These are phyloP conservation scores for Stegophylla sp. DNA, from an alignment of 2,888 invertebrate genomes.

Conservation along the genomic window DNA sequence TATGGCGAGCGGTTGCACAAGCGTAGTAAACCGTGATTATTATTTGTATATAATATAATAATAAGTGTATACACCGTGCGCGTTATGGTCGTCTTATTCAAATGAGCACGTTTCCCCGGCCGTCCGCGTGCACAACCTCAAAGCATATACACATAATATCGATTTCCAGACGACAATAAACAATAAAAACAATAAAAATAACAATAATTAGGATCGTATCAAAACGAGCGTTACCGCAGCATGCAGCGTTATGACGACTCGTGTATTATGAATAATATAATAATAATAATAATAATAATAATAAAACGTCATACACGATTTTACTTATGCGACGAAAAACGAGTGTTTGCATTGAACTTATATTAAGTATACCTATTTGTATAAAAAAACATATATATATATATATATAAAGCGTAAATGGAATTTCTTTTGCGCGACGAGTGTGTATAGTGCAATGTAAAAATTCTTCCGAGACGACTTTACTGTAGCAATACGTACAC, in stretches of 20 bases:
- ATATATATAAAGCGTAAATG: too few relatives aligned
- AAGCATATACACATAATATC: background rate
- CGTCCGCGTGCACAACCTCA: background rate
- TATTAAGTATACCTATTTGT: background rate
- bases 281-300: background rate
- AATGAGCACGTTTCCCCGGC: background rate
- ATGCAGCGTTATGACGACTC: background rate
- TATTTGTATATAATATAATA: background rate
- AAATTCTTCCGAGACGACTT: background rate
- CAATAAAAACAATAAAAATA: background rate
- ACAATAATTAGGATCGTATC: background rate
- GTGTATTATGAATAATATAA: background rate
- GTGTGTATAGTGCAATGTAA: background rate
- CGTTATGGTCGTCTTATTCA: background rate
- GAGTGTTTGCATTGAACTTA: background rate
- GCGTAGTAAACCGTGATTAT: background rate
- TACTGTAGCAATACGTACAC: background rate
- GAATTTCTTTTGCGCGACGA: constrained; percentile 10
- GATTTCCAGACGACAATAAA: background rate
- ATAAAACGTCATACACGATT: constrained; percentile 20
- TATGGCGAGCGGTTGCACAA: too few relatives aligned
- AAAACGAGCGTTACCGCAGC: background rate
- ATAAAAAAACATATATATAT: too few relatives aligned
- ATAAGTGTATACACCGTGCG: background rate
- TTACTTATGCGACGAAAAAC: background rate